Conservation (phyloP, 2,888 invertebrate genomes). For the Parnassius apollo region DNA sequence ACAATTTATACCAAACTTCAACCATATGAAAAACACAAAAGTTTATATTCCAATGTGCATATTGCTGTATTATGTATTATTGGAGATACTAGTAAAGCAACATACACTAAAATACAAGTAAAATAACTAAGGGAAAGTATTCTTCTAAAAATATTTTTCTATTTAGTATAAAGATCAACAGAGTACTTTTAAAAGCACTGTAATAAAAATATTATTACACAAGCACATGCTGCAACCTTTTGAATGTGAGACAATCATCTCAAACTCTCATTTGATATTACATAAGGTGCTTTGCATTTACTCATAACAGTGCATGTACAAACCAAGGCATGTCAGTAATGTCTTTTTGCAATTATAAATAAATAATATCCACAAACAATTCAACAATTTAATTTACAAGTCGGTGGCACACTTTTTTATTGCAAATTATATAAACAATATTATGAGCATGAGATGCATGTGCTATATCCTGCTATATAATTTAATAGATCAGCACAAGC, state of each 20-base stretch:
- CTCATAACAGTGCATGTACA: slow-evolving; percentile 47
- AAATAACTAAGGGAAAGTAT: too few relatives aligned
- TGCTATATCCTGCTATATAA: too few relatives aligned
- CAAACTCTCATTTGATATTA: slow-evolving; percentile 43
- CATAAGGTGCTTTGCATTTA: slow-evolving; percentile 37
- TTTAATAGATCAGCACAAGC: neutral
- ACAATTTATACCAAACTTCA: too few relatives aligned
- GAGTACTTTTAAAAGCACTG: too few relatives aligned
- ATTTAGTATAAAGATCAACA: too few relatives aligned
- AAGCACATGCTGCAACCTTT: slow-evolving; percentile 30
- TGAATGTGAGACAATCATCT: slow-evolving; percentile 55
- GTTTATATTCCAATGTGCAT: too few relatives aligned
- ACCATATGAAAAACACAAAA: too few relatives aligned
- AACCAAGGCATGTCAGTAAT: slow-evolving; percentile 14
- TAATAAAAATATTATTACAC: slow-evolving; percentile 31
- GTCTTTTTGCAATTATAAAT: neutral
- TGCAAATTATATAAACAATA: neutral
- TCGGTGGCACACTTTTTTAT: neutral
- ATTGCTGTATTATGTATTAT: too few relatives aligned
- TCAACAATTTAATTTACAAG: slow-evolving; percentile 2
- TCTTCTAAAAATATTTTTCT: too few relatives aligned
- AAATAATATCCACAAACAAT: neutral
- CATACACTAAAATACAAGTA: too few relatives aligned
- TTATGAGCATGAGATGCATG: neutral
- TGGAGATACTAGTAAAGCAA: too few relatives aligned